Evolutionary conservation across 2,888 invertebrate genomes (phyloP).

Genomic region (Ormyrus thymus): DNA sequence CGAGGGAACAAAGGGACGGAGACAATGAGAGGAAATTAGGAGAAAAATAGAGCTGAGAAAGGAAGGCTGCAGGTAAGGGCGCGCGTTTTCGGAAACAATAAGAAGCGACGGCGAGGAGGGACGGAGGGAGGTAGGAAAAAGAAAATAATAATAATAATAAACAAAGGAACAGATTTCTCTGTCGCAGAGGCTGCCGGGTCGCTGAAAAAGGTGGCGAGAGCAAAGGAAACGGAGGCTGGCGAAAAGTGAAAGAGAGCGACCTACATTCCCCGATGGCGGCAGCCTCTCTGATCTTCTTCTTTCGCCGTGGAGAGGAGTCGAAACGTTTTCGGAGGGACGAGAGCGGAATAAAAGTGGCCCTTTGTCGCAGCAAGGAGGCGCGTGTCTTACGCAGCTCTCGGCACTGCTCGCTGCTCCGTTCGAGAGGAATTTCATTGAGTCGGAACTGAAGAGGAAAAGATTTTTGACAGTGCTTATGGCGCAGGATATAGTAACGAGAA

Average conservation of each 20-base stretch:
- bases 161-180: constrained; percentile 24
- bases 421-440: not conserved
- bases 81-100: not conserved
- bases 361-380: not conserved
- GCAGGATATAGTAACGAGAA: not conserved
- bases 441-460: not conserved
- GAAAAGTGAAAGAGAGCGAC: constrained; percentile 19
- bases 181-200: not conserved
- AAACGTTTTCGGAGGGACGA: constrained; percentile 27
- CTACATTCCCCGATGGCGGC: constrained; percentile 1
- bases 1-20: not conserved
- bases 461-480: not conserved
- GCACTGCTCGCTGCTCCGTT: not conserved
- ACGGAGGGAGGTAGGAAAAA: not conserved
- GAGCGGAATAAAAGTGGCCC: constrained; percentile 9
- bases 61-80: not conserved
- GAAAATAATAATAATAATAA: not conserved
- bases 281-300: constrained; percentile 18
- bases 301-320: not conserved
- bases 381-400: not conserved
- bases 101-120: not conserved
- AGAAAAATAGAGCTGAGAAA: not conserved
- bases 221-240: not conserved
- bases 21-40: not conserved
- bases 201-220: not conserved